Evolutionary conservation across 2,888 invertebrate species (phyloP).

Genomic region (Stenichneumon culpator): DNA sequence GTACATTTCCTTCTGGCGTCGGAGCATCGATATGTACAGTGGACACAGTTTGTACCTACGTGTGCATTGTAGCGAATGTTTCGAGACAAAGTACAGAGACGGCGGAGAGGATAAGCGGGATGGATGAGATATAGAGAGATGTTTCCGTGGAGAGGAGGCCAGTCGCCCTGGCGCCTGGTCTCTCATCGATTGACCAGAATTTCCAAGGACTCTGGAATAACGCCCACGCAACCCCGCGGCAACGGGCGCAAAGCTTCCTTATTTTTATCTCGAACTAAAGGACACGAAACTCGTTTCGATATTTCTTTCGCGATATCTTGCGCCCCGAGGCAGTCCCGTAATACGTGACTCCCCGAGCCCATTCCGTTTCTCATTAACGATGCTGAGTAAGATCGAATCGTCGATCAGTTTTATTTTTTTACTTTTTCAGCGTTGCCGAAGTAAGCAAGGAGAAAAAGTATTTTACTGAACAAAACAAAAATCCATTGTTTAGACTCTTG

Average conservation of each 20-base stretch:
- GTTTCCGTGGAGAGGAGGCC: conserved; percentile 58
- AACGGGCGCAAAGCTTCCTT: conserved; percentile 18
- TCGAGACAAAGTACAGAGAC: conserved; percentile 26
- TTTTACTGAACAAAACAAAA: neutral
- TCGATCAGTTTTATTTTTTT: neutral
- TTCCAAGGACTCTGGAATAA: conserved; percentile 45
- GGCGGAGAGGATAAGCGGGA: conserved; percentile 37
- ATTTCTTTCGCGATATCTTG: neutral
- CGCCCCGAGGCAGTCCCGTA: neutral
- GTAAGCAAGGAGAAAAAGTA: neutral
- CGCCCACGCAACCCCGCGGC: conserved; percentile 35
- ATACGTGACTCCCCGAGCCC: neutral
- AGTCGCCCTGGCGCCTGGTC: conserved; percentile 71
- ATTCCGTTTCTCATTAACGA: neutral
- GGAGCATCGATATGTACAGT: neutral
- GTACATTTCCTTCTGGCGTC: too few relatives aligned
- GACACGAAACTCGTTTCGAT: conserved; percentile 37
- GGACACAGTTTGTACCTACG: neutral
- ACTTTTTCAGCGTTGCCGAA: neutral
- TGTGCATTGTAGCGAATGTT: neutral
- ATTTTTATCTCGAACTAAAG: conserved; percentile 24
- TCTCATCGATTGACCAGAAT: conserved; percentile 72
- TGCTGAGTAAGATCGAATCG: neutral
- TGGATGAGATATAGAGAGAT: conserved; percentile 36
- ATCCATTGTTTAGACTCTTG: neutral